These are phyloP conservation scores for Subacronicta megacephala DNA, from an alignment of 2,888 invertebrate genomes.

Conservation along the genomic window DNA sequence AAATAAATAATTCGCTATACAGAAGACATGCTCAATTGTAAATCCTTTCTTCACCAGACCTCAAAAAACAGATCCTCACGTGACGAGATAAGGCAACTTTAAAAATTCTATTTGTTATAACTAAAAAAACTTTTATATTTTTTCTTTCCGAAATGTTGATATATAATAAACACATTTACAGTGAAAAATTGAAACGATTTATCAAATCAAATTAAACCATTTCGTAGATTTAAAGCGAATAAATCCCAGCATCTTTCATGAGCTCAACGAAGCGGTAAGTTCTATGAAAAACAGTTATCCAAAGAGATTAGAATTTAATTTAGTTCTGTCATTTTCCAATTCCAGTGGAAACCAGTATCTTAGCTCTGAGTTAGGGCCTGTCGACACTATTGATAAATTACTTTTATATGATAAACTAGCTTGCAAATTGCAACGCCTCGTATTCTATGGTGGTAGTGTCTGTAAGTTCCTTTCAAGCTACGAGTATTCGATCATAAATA, in stretches of 20 bases:
- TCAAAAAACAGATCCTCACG: not conserved
- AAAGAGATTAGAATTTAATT: conserved; percentile 42
- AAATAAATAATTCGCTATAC: too few relatives aligned
- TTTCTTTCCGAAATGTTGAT: not conserved
- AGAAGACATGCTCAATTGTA: too few relatives aligned
- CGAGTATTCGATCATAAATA: too few relatives aligned
- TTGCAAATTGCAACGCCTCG: too few relatives aligned
- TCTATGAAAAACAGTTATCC: conserved; percentile 29
- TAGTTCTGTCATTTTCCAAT: conserved; percentile 21
- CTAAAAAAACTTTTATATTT: too few relatives aligned
- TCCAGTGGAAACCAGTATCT: not conserved
- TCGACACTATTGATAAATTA: not conserved
- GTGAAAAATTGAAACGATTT: not conserved
- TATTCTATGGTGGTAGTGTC: too few relatives aligned
- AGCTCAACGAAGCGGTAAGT: conserved; percentile 18
- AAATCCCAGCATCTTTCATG: conserved; percentile 13
- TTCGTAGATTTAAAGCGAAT: not conserved
- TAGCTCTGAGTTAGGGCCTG: conserved; percentile 9
- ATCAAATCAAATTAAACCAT: conserved; percentile 10
- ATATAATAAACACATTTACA: not conserved
- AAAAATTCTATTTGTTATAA: too few relatives aligned
- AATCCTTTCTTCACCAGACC: too few relatives aligned
- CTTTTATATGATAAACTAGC: too few relatives aligned
- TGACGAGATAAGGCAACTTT: not conserved
- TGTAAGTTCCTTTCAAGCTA: too few relatives aligned